Conservation (phyloP, 1,140 invertebrate genomes). For the Anastatus disparis region DNA sequence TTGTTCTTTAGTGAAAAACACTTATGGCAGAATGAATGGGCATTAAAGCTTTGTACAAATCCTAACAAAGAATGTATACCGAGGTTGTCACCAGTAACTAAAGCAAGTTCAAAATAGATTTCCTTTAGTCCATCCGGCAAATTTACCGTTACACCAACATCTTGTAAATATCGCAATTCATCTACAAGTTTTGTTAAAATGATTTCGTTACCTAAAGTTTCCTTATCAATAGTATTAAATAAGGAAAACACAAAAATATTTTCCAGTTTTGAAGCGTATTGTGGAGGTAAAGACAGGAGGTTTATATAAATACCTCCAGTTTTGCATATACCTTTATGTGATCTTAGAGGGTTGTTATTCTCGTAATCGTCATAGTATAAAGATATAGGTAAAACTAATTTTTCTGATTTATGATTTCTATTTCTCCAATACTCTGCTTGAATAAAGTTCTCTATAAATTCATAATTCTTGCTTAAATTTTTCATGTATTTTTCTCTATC, state of each 20-base stretch:
- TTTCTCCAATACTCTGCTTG: background rate
- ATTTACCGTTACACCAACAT: slow-evolving; percentile 45
- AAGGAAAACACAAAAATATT: no score
- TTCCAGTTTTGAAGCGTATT: no score
- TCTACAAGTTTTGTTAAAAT: slow-evolving; percentile 47
- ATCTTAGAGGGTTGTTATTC: no score
- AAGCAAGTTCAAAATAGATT: no score
- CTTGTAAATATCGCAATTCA: slow-evolving; percentile 48
- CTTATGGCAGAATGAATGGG: no score
- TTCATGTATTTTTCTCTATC: background rate
- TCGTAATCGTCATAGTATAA: no score
- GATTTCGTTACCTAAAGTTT: slow-evolving; percentile 43
- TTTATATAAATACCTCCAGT: no score
- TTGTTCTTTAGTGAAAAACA: slow-evolving; percentile 46
- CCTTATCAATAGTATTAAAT: slow-evolving; percentile 48
- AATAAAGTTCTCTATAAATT: background rate
- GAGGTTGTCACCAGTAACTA: slow-evolving; percentile 56
- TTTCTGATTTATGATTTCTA: background rate
- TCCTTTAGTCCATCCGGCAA: slow-evolving; percentile 23
- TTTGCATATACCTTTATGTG: no score
- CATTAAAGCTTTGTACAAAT: slow-evolving; percentile 49
- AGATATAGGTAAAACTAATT: background rate
- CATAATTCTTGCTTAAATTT: background rate
- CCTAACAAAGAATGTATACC: slow-evolving; percentile 52
- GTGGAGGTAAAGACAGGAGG: background rate